A percentile compares a stretch with the other conserved stretches of the same genome.
These are phyloP conservation scores for Sus cebifrons DNA, from an alignment of 2,797 vertebrate genomes.

Conservation along the genomic window DNA sequence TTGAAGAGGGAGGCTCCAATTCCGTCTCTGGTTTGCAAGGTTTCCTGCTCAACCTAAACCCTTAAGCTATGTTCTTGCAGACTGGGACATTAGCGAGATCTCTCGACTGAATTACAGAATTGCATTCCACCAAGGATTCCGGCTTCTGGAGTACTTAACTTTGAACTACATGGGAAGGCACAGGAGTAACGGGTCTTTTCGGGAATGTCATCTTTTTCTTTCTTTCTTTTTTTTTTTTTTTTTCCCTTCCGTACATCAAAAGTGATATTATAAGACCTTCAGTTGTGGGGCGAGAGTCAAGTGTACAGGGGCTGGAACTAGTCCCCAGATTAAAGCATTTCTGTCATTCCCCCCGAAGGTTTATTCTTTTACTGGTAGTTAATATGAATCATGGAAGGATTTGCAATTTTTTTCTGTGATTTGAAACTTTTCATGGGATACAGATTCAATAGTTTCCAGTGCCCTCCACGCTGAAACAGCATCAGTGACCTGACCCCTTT, in stretches of 20 bases:
- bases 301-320: constrained; percentile 69
- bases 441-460: constrained; percentile 1
- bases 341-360: constrained; percentile 61
- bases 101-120: constrained; percentile 93
- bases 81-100: constrained; percentile 92
- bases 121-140: constrained; percentile 92
- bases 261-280: constrained; percentile 82
- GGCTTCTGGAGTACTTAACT: constrained; percentile 92
- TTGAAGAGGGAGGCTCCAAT: constrained; percentile 89
- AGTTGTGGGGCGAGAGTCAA: constrained; percentile 81
- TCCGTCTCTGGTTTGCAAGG: constrained; percentile 90
- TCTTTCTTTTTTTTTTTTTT: not conserved
- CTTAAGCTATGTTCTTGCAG: constrained; percentile 93
- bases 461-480: not conserved
- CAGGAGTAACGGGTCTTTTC: constrained; percentile 91
- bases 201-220: constrained; percentile 88
- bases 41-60: constrained; percentile 91
- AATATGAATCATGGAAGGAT: constrained; percentile 71
- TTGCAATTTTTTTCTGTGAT: constrained; percentile 70
- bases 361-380: constrained; percentile 70
- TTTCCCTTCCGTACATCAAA: constrained; percentile 89
- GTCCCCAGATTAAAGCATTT: constrained; percentile 56
- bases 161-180: constrained; percentile 90
- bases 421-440: constrained; percentile 57
- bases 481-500: not conserved